Base-by-base conservation (phyloP, 2,797 vertebrate species). In the Clarias pachynema region DNA sequence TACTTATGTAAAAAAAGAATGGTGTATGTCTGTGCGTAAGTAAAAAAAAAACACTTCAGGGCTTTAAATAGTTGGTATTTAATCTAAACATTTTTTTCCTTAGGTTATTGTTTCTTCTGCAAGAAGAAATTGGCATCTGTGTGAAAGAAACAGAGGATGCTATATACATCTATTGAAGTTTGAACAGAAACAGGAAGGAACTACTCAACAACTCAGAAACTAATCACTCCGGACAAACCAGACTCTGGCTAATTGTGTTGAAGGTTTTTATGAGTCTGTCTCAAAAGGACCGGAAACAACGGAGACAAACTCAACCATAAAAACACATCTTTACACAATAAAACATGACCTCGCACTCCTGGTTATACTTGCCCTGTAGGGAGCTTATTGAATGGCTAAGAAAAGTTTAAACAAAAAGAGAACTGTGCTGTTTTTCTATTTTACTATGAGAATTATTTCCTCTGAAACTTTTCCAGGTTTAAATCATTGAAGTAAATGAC, bases 151-250 rank as follows among this genome's bases (percentile, higher is more conserved):
- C 24, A 65, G 57, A 86, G 37, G 65, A 77, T 8, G 63, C 26
- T 63, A 57, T 20, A 44, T 59, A 63, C 9, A 68, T 37, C 40
- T 79, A 37, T 62, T 82, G 56, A 31, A 34, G 75, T 26, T 73
- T 68, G 44, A 81, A 68, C 56, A 84, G 82, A 59, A 87, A 87
- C 63, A 69, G 82, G 82, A 84, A 77, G 63, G 53, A 68, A 56
- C 40, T 37, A 34, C 59, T 63, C 57, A 80, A 62, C 1, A 59
- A 20, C 72, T 82, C 40, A 69, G 37, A 44, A 86, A 65, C 37
- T 53, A 69, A 69, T 82, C 69, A 68, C 59, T 80, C 69, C 77
- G 57, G 82, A 79, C 68, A 74, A 80, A 73, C 12, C 26, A 7
- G 34, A 60, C 85, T 72, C 56, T 22, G 68, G 65, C 26, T 79